Base-by-base conservation (phyloP, 2,888 invertebrate genomes). In the Erannis defoliaria region DNA sequence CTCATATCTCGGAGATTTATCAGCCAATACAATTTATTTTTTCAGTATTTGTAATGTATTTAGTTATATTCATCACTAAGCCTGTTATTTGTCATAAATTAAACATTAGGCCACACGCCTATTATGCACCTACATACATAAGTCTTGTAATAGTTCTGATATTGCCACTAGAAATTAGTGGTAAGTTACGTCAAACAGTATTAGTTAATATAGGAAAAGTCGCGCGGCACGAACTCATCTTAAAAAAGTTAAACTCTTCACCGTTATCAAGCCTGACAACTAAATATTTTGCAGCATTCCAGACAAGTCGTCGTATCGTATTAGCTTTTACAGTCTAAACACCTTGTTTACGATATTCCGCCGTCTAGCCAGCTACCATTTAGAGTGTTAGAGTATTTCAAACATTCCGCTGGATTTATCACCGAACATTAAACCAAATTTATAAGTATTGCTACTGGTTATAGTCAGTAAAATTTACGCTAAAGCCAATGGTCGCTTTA, bases 371-470 rank as follows among this genome's bases (percentile, higher is more conserved):
- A 18, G 9, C 16, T 43, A 42, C 54, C 10, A 38, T 31, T 31
- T 51, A 38, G 19, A 31, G 9, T 26, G 21, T 23, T 50, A 54
- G 9, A 37, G 40, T 26, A 59, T 53, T 62, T 55, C 49, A 48
- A 45, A 58, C 57, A 64, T 64, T 45, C 26, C 1, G 46, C n/a
- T 53, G 12, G 55, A 62, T 62, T 64, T 64, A 62, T 10, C 26
- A 12, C 2, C 6, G 18, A 31, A 19, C 12, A 33, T 18, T 33
- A 48, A 19, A 33, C 4, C 12, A 18, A 29, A 31, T 31, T 46
- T 12, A 48, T 33, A 19, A 19, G 26, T 5, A 26, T n/a, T 45
- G 45, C 23, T 35, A 45, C 35, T 18, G 35, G 43, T 31, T 43
- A n/a, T 21, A 23, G 43, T 6, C 16, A 6, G 29, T 31, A 31